Percentiles rank a stretch among this genome's conserved stretches.
Conservation (phyloP, 2,113 vertebrate genomes). For the Xiphophorus maculatus region DNA sequence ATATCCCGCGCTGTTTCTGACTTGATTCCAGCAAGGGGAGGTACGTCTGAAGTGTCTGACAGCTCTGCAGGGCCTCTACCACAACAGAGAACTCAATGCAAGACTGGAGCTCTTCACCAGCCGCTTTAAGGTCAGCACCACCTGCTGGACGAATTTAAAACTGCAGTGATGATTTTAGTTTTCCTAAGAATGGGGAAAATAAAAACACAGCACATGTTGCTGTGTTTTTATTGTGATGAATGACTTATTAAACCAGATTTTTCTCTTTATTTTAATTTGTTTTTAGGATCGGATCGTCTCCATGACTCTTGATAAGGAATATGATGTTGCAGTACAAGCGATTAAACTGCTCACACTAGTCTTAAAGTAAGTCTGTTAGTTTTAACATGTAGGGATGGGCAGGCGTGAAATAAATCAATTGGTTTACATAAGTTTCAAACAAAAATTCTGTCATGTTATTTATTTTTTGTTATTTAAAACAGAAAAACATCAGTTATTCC, state of each 20-base stretch:
- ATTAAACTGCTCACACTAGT: slow-evolving; percentile 98
- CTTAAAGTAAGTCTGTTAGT: slow-evolving; percentile 91
- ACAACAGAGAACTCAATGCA: slow-evolving; percentile 97
- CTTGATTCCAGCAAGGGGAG: slow-evolving; percentile 90
- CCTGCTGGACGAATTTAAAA: slow-evolving; percentile 60
- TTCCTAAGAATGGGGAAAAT: not conserved
- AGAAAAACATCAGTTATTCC: not conserved
- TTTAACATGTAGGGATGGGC: too few relatives aligned
- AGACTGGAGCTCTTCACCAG: slow-evolving; percentile 99
- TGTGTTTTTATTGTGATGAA: not conserved
- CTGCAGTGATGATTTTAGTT: not conserved
- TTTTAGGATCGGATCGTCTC: slow-evolving; percentile 96
- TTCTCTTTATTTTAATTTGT: slow-evolving; percentile 17
- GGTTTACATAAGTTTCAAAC: too few relatives aligned
- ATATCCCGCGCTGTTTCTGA: not conserved
- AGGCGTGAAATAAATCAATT: too few relatives aligned
- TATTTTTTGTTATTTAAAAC: not conserved
- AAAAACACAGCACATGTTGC: too few relatives aligned
- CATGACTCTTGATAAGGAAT: slow-evolving; percentile 99
- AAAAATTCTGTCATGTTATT: too few relatives aligned
- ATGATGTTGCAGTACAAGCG: slow-evolving; percentile 98
- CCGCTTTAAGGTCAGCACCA: slow-evolving; percentile 92
- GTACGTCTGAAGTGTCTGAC: slow-evolving; percentile 98
- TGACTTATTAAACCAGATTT: not conserved
- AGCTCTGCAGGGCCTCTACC: slow-evolving; percentile 97